Percentiles rank a stretch among this genome's conserved stretches.
These are phyloP conservation scores for Axea sp. DNA, from an alignment of 2,888 invertebrate genomes.

Conservation along the genomic window DNA sequence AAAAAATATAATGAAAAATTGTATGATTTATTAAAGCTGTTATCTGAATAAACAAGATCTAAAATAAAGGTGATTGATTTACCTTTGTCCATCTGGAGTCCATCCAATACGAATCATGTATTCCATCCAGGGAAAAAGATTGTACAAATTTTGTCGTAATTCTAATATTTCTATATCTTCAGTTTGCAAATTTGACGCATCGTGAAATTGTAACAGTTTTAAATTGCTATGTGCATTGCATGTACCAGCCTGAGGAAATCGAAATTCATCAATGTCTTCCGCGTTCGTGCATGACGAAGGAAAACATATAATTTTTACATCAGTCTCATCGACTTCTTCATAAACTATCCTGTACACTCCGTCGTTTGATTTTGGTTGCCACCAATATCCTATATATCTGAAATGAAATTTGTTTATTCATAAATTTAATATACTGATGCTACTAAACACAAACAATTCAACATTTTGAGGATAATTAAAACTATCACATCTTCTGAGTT, in stretches of 20 bases:
- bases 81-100: constrained; percentile 95
- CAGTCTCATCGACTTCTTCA: constrained; percentile 93
- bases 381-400: constrained; percentile 97
- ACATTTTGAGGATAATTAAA: no score
- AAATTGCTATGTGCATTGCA: constrained; percentile 94
- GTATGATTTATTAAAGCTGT: no score
- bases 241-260: constrained; percentile 93
- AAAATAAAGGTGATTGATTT: constrained; percentile 49
- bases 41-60: no score
- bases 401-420: constrained; percentile 2
- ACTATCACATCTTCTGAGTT: no score
- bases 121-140: constrained; percentile 95
- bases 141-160: constrained; percentile 87
- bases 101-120: constrained; percentile 97
- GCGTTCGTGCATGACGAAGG: constrained; percentile 90
- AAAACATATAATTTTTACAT: constrained; percentile 94
- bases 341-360: constrained; percentile 90
- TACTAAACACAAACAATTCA: no score
- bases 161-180: constrained; percentile 88
- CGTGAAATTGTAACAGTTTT: constrained; percentile 90
- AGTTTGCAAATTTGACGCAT: constrained; percentile 84
- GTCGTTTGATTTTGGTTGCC: constrained; percentile 91
- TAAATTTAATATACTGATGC: no score
- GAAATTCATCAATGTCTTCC: constrained; percentile 91
- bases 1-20: constrained; percentile 65